Evolutionary conservation across 2,888 invertebrate genomes (phyloP).

Genomic region (Cataglyphis altisquamis): DNA sequence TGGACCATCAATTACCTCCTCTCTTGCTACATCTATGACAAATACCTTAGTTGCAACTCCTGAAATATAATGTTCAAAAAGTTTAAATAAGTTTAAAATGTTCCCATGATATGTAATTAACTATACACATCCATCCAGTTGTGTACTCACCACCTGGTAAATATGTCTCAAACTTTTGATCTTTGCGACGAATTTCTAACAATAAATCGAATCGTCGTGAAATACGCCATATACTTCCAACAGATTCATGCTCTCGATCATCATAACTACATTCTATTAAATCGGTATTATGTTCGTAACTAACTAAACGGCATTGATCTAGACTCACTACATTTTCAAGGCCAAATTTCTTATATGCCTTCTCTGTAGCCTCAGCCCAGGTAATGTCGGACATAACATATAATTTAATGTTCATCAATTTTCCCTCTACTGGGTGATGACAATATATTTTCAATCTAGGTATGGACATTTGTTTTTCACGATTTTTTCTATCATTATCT

Average conservation of each 20-base stretch:
- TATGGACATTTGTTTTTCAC: slow-evolving; percentile 89
- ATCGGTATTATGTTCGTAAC: slow-evolving; percentile 89
- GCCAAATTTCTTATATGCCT: slow-evolving; percentile 88
- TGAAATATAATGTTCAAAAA: slow-evolving; percentile 78
- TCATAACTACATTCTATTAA: slow-evolving; percentile 91
- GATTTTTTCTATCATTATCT: slow-evolving; percentile 88
- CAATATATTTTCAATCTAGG: slow-evolving; percentile 90
- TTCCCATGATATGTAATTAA: neutral
- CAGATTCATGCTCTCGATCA: slow-evolving; percentile 87
- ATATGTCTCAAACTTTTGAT: slow-evolving; percentile 89
- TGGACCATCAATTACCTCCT: slow-evolving; percentile 89
- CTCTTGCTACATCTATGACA: slow-evolving; percentile 88
- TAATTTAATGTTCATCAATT: slow-evolving; percentile 88
- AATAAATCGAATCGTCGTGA: slow-evolving; percentile 87
- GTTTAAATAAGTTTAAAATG: neutral
- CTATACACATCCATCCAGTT: neutral
- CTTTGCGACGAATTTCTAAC: slow-evolving; percentile 89
- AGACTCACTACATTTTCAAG: slow-evolving; percentile 88
- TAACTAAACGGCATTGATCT: slow-evolving; percentile 91
- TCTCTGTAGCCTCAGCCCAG: slow-evolving; percentile 88
- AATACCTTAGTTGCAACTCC: slow-evolving; percentile 89
- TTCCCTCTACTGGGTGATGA: slow-evolving; percentile 88
- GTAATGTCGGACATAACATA: slow-evolving; percentile 89
- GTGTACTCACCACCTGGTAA: slow-evolving; percentile 88
- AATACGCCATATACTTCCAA: slow-evolving; percentile 76